Evolutionary conservation across 2,888 invertebrate genomes (phyloP).

Genomic region (Drosophila algonquin): DNA sequence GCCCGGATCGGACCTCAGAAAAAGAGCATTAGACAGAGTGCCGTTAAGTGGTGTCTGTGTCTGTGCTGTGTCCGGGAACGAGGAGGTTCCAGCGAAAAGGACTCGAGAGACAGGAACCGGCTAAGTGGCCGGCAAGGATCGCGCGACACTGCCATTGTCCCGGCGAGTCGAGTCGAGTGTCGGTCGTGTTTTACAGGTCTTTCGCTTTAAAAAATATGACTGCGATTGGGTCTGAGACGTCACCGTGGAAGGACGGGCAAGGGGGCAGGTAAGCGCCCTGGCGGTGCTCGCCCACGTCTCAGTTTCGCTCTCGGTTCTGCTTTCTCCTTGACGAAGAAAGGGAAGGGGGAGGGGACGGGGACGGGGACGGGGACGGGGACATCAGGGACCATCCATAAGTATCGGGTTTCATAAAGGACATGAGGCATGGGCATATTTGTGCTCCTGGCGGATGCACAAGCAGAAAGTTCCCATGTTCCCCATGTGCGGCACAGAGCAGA

Average conservation of each 20-base stretch:
- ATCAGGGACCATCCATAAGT: constrained; percentile 59
- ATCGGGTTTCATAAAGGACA: constrained; percentile 73
- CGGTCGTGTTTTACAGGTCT: not conserved
- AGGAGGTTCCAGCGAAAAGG: constrained; percentile 55
- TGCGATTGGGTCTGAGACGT: not conserved
- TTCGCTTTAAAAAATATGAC: constrained; percentile 30
- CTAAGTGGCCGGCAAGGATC: constrained; percentile 66
- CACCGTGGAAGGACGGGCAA: constrained; percentile 19
- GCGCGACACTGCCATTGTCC: constrained; percentile 17
- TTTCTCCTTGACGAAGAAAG: constrained; percentile 23
- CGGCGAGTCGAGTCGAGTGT: constrained; percentile 38
- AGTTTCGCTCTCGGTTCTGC: constrained; percentile 44
- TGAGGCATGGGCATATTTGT: constrained; percentile 37
- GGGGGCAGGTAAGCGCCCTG: constrained; percentile 55
- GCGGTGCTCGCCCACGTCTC: constrained; percentile 56
- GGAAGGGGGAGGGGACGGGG: too few species aligned
- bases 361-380: constrained; percentile 10
- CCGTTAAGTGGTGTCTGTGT: constrained; percentile 44
- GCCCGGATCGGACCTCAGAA: constrained; percentile 4
- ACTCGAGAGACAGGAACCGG: constrained; percentile 39
- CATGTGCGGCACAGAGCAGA: constrained; percentile 4
- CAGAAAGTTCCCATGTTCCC: constrained; percentile 64
- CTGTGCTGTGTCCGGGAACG: not conserved
- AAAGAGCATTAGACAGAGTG: constrained; percentile 40
- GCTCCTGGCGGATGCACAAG: constrained; percentile 35